Conservation (phyloP, 1,140 invertebrate genomes). For the Phenacoccus solenopsis region DNA sequence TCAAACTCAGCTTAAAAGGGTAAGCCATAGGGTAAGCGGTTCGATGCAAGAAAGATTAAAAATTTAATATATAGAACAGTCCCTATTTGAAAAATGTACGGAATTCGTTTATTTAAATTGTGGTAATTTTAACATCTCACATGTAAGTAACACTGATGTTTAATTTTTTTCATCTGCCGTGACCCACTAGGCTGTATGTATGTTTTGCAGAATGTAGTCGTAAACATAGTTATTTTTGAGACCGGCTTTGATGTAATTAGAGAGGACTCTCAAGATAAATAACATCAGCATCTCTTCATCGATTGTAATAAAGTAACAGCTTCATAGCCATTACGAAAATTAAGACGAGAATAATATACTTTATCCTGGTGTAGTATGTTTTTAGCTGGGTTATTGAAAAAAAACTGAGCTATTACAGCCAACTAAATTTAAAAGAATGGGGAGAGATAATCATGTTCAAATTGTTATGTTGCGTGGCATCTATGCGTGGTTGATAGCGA, state of each 20-base stretch:
- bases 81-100: not conserved
- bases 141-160: not conserved
- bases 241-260: slow-evolving; percentile 6
- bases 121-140: not conserved
- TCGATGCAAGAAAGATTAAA: not conserved
- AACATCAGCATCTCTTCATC: not conserved
- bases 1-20: not conserved
- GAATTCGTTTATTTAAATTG: slow-evolving; percentile 3
- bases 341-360: slow-evolving; percentile 12
- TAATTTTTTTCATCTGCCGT: too few relatives aligned
- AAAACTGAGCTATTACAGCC: too few relatives aligned
- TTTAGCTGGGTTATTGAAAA: too few relatives aligned
- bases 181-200: too few relatives aligned
- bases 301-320: not conserved
- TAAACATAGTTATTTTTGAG: too few relatives aligned
- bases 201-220: too few relatives aligned
- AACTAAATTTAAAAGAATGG: too few relatives aligned
- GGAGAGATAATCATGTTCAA: too few relatives aligned
- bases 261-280: not conserved
- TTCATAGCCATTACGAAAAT: slow-evolving; percentile 10
- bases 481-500: too few relatives aligned
- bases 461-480: too few relatives aligned
- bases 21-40: too few relatives aligned
- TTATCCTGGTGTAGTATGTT: slow-evolving; percentile 1
- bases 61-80: not conserved